phyloP scores from a whole-genome alignment of 2,113 vertebrate genomes.

The Pedionomus torquatus region DNA sequence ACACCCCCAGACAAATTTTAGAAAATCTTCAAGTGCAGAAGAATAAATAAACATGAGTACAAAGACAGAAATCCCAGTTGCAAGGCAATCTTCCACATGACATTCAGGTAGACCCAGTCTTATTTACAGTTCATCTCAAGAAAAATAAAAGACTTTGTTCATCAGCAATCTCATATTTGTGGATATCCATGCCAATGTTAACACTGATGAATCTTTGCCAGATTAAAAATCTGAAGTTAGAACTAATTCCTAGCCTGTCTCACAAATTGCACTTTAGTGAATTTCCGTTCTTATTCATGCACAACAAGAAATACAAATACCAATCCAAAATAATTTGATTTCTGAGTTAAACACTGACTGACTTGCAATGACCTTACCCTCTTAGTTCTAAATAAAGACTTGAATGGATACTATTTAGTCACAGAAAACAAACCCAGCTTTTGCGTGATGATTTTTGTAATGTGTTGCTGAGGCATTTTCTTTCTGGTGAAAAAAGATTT shows the following conservation, averaged over 20 bases:
- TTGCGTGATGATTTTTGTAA: neutral
- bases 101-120: neutral
- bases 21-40: neutral
- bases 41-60: neutral
- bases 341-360: neutral
- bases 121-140: conserved; percentile 9
- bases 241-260: neutral
- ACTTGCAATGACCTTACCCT: neutral
- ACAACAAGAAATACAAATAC: neutral
- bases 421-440: neutral
- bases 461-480: neutral
- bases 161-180: conserved; percentile 10
- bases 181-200: neutral
- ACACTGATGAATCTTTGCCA: neutral
- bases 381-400: neutral
- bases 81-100: neutral
- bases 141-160: neutral
- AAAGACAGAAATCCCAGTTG: neutral
- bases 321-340: neutral
- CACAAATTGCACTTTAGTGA: neutral
- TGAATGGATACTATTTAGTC: neutral
- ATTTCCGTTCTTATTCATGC: neutral
- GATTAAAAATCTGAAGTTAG: neutral
- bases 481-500: neutral
- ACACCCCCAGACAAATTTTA: rapidly evolving